These are phyloP conservation scores for Clarias fuscus DNA, from an alignment of 2,797 vertebrate genomes.

Conservation along the genomic window DNA sequence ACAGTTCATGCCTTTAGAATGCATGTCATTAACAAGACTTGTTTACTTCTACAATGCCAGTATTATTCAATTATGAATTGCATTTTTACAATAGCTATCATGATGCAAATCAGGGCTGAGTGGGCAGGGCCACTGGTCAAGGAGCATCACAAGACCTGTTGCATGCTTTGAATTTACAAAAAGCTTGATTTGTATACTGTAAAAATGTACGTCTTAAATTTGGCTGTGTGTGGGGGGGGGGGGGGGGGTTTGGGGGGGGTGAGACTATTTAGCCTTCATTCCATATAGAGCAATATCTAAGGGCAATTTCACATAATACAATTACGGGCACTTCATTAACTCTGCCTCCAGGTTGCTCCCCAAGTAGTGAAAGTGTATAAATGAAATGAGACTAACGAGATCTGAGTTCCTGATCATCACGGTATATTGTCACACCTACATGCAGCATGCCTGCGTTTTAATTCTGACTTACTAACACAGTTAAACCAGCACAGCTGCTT, in stretches of 20 bases:
- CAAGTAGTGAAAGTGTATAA: background rate
- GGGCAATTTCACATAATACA: slow-evolving; percentile 9
- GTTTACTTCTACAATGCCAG: background rate
- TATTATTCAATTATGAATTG: background rate
- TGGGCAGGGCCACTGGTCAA: background rate
- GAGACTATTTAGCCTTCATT: background rate
- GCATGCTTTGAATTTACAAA: background rate
- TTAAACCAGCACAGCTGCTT: background rate
- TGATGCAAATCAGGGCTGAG: background rate
- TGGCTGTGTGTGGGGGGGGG: background rate
- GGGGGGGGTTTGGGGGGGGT: too few species aligned
- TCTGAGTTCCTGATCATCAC: background rate
- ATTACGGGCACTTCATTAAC: slow-evolving; percentile 35
- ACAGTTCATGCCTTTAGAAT: background rate
- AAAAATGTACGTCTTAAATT: background rate
- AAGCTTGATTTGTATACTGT: background rate
- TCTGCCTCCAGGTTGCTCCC: background rate
- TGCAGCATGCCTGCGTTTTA: background rate
- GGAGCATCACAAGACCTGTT: background rate
- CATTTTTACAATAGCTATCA: background rate
- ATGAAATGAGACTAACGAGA: background rate
- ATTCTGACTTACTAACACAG: background rate
- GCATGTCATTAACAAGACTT: too few species aligned
- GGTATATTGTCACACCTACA: background rate
- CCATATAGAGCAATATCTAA: background rate